Evolutionary conservation across 2,888 invertebrate species (phyloP).

Genomic region (Leistus spinibarbis): DNA sequence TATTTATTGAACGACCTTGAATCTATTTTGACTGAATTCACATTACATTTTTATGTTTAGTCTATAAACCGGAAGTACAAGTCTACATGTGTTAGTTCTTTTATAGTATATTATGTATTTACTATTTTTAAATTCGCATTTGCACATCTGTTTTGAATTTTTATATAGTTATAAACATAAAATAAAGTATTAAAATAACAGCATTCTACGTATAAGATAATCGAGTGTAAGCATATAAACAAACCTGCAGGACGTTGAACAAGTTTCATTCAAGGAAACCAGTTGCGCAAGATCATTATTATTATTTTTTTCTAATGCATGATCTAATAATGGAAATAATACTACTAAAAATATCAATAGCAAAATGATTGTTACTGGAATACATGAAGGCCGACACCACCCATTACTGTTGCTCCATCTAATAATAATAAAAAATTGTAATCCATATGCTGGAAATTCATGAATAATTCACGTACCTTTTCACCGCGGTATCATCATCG

Average conservation of each 20-base stretch:
- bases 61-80: too few species aligned
- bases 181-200: too few species aligned
- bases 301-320: slow-evolving; percentile 62
- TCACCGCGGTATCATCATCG: slow-evolving; percentile 67
- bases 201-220: not conserved
- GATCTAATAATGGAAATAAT: slow-evolving; percentile 74
- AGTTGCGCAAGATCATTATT: slow-evolving; percentile 3
- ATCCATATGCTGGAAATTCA: slow-evolving; percentile 21
- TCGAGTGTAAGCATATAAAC: slow-evolving; percentile 39
- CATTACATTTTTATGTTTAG: too few species aligned
- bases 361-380: slow-evolving; percentile 81
- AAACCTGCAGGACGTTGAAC: slow-evolving; percentile 71
- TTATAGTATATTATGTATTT: too few species aligned
- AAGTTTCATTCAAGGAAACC: slow-evolving; percentile 47
- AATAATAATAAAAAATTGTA: slow-evolving; percentile 39
- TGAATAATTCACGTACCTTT: slow-evolving; percentile 57
- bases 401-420: slow-evolving; percentile 65
- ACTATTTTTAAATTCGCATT: too few species aligned
- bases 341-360: slow-evolving; percentile 80
- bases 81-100: too few species aligned
- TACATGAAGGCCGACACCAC: slow-evolving; percentile 84
- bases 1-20: not conserved
- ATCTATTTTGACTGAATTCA: not conserved
- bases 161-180: too few species aligned
- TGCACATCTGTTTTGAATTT: not conserved